Evolutionary conservation across 2,113 vertebrate species (phyloP), one percentile per base, ranked within the genome.

Genomic region (Bathybates hornii): DNA sequence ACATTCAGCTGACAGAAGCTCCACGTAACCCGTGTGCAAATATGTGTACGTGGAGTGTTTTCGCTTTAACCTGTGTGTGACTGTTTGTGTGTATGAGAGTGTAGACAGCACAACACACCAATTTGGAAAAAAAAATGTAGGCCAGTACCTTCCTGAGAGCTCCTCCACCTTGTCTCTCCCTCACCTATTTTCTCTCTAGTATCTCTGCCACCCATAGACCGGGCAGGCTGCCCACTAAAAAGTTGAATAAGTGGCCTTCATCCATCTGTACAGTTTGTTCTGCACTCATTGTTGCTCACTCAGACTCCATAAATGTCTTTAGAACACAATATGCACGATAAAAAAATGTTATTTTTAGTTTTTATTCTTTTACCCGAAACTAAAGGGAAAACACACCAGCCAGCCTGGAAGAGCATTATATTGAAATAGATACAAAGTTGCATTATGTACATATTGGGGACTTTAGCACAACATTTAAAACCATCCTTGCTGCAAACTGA

Each of bases 81-180:
- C 5, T 81, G 43, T 41, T 80, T 78, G 9, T 52, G 63, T 73
- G 36, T 63, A 36, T 63, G 68, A 66, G 32, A 59, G 45, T 68
- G 13, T 11, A 57, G 50, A 14, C 45, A 41, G 52, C 81, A 78
- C 81, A 52, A 38, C 66, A 27, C 32, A 78, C 41, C 56, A 27
- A 19, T 43, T 43, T n/a, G 57, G 17, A 13, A 38, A 63, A 81
- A 19, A 24, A 89, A 83, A 88, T 87, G 50, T 86, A 79, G 87
- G 84, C 16, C 81, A 89, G 48, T n/a, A 50, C 43, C 16, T 63
- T 83, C 68, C 80, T 82, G 32, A 82, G 21, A 52, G 29, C 61
- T 80, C 52, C 7, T 68, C 56, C 24, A 32, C 5, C 1, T n/a
- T 4, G 41, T 81, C 59, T 78, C 52, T 66, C 54, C 24, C n/a